phyloP scores from a whole-genome alignment of 2,797 vertebrate species.

The Gobionotothen gibberifrons region DNA sequence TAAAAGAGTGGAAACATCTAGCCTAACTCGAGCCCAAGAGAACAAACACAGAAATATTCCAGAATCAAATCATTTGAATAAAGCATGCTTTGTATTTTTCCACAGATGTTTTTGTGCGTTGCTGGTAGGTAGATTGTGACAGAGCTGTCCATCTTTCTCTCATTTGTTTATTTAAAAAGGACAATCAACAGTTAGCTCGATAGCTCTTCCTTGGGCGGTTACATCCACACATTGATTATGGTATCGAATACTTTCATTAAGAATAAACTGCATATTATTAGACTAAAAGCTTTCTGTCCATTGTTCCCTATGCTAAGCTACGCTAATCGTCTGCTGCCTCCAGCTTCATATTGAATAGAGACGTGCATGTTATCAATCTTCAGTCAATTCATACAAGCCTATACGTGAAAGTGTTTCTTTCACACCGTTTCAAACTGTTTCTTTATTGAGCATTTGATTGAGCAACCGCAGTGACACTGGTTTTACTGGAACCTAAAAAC shows the following conservation, averaged over 20 bases:
- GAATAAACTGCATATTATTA: too few relatives aligned
- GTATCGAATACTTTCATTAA: too few relatives aligned
- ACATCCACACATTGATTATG: too few relatives aligned
- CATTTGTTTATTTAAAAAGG: too few relatives aligned
- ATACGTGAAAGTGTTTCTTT: background rate
- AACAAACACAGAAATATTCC: too few relatives aligned
- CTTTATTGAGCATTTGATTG: background rate
- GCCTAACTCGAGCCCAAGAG: background rate
- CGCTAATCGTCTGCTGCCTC: background rate
- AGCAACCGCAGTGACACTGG: conserved; percentile 6
- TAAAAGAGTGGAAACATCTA: background rate
- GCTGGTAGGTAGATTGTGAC: background rate
- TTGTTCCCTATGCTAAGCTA: too few relatives aligned
- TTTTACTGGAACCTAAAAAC: conserved; percentile 19
- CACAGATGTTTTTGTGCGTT: too few relatives aligned
- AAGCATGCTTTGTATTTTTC: too few relatives aligned
- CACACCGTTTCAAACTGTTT: conserved; percentile 2
- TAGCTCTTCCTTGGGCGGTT: too few relatives aligned
- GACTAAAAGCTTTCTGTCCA: too few relatives aligned
- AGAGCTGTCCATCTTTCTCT: background rate
- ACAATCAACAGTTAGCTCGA: too few relatives aligned
- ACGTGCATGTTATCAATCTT: background rate
- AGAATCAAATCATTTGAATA: too few relatives aligned
- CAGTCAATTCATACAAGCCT: background rate
- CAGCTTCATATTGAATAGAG: background rate